Percentiles rank a stretch among this genome's conserved stretches.
These are phyloP conservation scores for Maccullochella peelii DNA, from an alignment of 2,113 vertebrate species.

Conservation along the genomic window DNA sequence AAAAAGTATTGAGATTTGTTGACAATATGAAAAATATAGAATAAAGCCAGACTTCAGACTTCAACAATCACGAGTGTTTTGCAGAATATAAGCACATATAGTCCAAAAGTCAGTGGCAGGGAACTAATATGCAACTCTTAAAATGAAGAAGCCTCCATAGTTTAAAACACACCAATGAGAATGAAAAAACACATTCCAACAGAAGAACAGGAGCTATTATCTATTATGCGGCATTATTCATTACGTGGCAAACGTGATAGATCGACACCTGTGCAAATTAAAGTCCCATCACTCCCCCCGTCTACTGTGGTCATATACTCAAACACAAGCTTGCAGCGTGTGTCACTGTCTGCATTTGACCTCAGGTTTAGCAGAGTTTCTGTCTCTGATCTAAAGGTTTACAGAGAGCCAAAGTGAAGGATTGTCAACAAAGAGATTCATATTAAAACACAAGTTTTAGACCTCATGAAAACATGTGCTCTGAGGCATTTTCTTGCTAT, in stretches of 20 bases:
- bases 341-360: conserved; percentile 15
- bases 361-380: conserved; percentile 16
- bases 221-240: conserved; percentile 67
- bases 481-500: neutral
- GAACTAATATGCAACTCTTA: neutral
- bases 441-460: neutral
- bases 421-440: neutral
- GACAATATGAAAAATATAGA: neutral
- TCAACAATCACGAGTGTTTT: neutral
- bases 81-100: neutral
- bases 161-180: neutral
- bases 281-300: neutral
- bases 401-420: neutral
- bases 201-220: conserved; percentile 29
- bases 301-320: conserved; percentile 32
- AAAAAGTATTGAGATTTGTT: neutral
- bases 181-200: neutral
- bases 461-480: neutral
- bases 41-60: neutral
- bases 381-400: conserved; percentile 10
- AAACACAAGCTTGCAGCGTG: conserved; percentile 2
- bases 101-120: neutral
- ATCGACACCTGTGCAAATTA: conserved; percentile 47
- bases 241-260: conserved; percentile 24
- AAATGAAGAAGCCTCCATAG: neutral